Conservation (phyloP, 2,113 vertebrate species). For the Ammospiza nelsoni region DNA sequence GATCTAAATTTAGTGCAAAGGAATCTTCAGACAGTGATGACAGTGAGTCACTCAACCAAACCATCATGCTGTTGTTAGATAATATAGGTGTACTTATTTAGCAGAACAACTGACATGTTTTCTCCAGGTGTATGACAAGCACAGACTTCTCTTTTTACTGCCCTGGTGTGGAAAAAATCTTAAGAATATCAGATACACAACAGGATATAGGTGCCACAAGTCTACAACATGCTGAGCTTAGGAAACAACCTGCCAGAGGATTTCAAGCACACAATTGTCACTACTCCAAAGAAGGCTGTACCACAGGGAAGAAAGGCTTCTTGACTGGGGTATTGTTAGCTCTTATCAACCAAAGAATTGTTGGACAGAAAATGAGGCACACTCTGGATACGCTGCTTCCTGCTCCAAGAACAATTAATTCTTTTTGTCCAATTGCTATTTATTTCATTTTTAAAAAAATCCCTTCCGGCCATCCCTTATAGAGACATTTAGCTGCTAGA, state of each 20-base stretch:
- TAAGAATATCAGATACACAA: not conserved
- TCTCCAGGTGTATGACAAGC: not conserved
- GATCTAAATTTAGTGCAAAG: slow-evolving; percentile 46
- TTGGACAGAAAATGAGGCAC: not conserved
- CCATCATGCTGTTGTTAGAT: not conserved
- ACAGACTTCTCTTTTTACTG: not conserved
- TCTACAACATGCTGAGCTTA: not conserved
- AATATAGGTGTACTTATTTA: slow-evolving; percentile 19
- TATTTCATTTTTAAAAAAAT: not conserved
- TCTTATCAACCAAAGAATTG: not conserved
- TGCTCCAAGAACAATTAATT: not conserved
- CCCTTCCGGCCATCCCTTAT: not conserved
- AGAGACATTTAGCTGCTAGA: not conserved
- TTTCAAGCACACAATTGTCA: not conserved
- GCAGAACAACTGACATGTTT: not conserved
- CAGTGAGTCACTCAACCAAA: slow-evolving; percentile 29
- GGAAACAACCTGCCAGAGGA: not conserved
- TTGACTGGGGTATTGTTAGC: accelerated
- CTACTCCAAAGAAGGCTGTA: not conserved
- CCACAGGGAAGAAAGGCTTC: not conserved
- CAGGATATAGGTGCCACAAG: not conserved
- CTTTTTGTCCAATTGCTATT: not conserved
- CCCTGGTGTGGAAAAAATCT: not conserved
- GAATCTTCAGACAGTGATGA: slow-evolving; percentile 26
- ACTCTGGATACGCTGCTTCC: not conserved